A percentile compares a stretch with the other conserved stretches of the same genome.
Conservation (phyloP, 2,797 vertebrate species). For the Jordanella pulchra region DNA sequence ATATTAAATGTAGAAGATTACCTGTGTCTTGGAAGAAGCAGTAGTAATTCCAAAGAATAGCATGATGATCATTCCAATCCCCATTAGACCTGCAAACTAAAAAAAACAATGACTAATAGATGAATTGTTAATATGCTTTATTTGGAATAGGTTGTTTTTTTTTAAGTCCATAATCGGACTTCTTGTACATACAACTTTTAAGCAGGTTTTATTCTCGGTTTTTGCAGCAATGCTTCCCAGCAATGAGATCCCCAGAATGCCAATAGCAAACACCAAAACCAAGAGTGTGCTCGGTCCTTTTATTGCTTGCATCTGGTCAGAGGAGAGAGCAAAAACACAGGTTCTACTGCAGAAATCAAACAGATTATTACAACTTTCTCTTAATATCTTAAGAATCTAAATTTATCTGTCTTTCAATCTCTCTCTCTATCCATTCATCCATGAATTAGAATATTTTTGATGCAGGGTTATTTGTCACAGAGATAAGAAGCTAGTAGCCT, state of each 20-base stretch:
- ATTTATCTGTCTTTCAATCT: too few species aligned
- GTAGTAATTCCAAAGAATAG: slow-evolving; percentile 51
- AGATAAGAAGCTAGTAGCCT: too few species aligned
- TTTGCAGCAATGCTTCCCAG: slow-evolving; percentile 52
- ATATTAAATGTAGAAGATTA: background rate
- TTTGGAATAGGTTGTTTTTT: too few species aligned
- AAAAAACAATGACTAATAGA: background rate
- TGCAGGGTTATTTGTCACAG: too few species aligned
- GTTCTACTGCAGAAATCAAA: too few species aligned
- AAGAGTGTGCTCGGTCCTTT: slow-evolving; percentile 16
- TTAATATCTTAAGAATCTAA: too few species aligned
- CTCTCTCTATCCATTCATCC: too few species aligned
- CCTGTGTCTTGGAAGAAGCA: slow-evolving; percentile 31
- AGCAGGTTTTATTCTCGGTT: slow-evolving; percentile 21
- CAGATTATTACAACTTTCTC: too few species aligned
- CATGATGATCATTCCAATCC: slow-evolving; percentile 53
- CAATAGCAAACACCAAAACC: slow-evolving; percentile 48
- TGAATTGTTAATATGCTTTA: too few species aligned
- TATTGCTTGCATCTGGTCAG: background rate
- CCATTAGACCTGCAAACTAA: slow-evolving; percentile 69
- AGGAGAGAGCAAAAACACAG: too few species aligned
- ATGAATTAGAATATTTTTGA: too few species aligned
- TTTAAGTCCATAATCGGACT: background rate
- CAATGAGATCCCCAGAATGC: slow-evolving; percentile 38
- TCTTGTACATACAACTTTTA: slow-evolving; percentile 54